Base-by-base conservation (phyloP, 2,113 vertebrate species). In the Cynoglossus semilaevis region DNA sequence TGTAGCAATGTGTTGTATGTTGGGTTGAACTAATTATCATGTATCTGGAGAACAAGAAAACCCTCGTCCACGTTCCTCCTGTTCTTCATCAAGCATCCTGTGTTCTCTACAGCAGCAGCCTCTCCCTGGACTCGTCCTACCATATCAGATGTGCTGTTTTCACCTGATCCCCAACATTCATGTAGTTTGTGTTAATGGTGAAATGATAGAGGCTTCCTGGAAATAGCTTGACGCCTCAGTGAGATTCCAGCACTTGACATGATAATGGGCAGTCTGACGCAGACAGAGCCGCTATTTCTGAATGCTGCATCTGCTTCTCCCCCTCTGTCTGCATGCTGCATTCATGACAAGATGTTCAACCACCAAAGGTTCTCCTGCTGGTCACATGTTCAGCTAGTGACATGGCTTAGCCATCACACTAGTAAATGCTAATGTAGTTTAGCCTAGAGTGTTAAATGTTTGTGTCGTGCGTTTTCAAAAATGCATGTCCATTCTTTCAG, bases 161-260 rank as follows among this genome's bases (percentile, higher is more conserved):
- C 29, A 58, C 60, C 34, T 55, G 57, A 65, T 60, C 72, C 58
- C 61, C 51, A 29, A 60, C 60, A 60, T 77, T 82, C 56, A 72
- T 65, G 34, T 65, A 48, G 63, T 67, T 35, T 60, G 46, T 60
- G 50, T 78, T 79, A 77, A 80, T 77, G 29, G 37, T 45, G 61
- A 85, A 85, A 77, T 79, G 80, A 51, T 60, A 67, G 63, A 79
- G 77, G 75, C 80, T 91, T 92, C 89, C 80, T 85, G 71, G 88
- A 90, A 92, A 83, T 64, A 77, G 77, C 79, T 87, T 90, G 72
- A 87, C 82, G 79, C 87, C 80, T 83, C 82, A 61, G 49, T 82
- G 67, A 44, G 19, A 58, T 79, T 74, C 70, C 80, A 67, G 80
- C 78, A 74, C 64, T 81, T 77, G 79, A 84, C 79, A 71, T 52